Evolutionary conservation across 2,113 vertebrate genomes (phyloP).

Genomic region (Sylvia atricapilla): DNA sequence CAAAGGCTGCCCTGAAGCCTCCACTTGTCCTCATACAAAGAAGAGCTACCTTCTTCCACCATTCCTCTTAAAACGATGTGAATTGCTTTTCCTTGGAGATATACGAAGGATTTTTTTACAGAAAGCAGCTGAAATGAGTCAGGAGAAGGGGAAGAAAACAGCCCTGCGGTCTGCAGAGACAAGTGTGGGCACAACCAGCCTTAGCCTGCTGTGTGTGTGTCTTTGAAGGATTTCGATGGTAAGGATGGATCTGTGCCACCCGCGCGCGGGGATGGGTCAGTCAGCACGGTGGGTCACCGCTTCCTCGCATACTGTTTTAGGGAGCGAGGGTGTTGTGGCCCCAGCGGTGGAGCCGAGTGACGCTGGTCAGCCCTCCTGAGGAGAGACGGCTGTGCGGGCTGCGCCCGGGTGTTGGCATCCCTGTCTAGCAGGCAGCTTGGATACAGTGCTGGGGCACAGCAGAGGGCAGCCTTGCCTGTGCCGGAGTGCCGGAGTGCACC

Average conservation of each 20-base stretch:
- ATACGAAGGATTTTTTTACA: background rate
- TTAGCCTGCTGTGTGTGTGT: no score
- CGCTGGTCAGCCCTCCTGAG: accelerated
- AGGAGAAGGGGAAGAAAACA: background rate
- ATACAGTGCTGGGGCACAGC: background rate
- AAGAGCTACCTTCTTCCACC: background rate
- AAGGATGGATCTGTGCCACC: accelerated
- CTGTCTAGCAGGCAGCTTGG: accelerated
- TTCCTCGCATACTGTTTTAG: accelerated
- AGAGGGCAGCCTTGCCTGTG: background rate
- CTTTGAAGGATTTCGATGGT: accelerated
- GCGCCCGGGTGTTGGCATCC: accelerated
- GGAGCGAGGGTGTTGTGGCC: accelerated
- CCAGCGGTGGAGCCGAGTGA: accelerated
- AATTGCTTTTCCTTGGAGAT: background rate
- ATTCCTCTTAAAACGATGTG: background rate
- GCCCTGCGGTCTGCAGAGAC: background rate
- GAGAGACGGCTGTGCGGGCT: no score
- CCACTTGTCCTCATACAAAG: background rate
- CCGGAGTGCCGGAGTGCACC: background rate
- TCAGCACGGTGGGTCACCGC: accelerated
- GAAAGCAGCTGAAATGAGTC: background rate
- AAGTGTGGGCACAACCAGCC: accelerated
- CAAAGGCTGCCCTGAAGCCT: background rate
- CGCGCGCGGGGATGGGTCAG: accelerated